Conservation (phyloP, 2,113 vertebrate species). For the Tor tambroides region DNA sequence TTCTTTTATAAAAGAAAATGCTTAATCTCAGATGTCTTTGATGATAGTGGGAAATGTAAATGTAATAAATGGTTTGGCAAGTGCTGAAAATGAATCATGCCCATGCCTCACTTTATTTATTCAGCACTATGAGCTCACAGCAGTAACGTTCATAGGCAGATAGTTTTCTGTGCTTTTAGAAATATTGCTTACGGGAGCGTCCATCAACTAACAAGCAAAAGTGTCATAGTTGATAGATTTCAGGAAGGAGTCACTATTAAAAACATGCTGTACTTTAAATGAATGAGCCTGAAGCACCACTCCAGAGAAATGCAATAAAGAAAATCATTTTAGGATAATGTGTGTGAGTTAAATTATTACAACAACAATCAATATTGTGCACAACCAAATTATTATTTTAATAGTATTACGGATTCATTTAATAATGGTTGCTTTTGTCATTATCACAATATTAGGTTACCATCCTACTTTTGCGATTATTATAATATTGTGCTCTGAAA, state of each 20-base stretch:
- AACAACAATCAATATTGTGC: background rate
- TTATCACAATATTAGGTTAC: background rate
- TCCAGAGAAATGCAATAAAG: slow-evolving; percentile 16
- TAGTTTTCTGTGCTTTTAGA: background rate
- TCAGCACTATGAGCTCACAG: background rate
- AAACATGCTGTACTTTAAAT: background rate
- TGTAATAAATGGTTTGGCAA: slow-evolving; percentile 19
- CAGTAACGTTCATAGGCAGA: background rate
- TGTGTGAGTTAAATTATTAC: background rate
- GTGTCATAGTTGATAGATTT: background rate
- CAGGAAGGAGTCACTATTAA: background rate
- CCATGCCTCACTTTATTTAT: slow-evolving; percentile 1
- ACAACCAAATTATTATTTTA: background rate
- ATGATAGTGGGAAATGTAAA: background rate
- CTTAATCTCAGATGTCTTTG: background rate
- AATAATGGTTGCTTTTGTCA: background rate
- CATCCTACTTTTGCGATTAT: background rate
- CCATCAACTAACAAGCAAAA: background rate
- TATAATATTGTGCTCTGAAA: background rate
- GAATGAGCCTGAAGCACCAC: background rate
- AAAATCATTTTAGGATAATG: background rate
- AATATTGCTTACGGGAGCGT: background rate
- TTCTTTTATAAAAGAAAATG: background rate
- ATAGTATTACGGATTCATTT: background rate
- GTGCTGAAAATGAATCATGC: background rate